Conservation (phyloP, 2,888 invertebrate genomes). For the Callimorpha dominula region DNA sequence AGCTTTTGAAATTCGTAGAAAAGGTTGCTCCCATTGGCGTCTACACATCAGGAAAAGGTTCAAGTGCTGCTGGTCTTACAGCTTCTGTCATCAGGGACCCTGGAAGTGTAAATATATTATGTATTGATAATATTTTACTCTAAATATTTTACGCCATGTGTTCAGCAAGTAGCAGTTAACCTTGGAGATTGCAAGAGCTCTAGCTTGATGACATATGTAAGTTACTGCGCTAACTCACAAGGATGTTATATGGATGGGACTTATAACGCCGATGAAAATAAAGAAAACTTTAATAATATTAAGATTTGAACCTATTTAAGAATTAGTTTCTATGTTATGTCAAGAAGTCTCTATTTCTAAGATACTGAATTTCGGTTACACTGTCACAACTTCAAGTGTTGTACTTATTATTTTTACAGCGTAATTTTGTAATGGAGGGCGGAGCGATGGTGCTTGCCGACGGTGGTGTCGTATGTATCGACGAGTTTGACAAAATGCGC, state of each 20-base stretch:
- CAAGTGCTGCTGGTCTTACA: conserved; percentile 99
- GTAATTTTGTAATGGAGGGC: conserved; percentile 99
- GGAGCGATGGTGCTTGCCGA: conserved; percentile 99
- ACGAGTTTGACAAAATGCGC: conserved; percentile 99
- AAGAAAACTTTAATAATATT: too few species aligned
- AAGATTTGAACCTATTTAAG: too few species aligned
- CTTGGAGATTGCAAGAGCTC: too few species aligned
- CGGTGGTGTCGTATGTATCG: conserved; percentile 99
- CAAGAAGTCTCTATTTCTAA: neutral
- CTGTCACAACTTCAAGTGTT: neutral
- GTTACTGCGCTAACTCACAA: too few species aligned
- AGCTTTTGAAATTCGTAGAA: conserved; percentile 98
- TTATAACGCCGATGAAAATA: too few species aligned
- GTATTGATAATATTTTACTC: neutral
- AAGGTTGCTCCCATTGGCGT: conserved; percentile 97
- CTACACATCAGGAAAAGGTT: conserved; percentile 99
- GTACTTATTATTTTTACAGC: conserved; percentile 81
- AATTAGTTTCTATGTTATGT: too few species aligned
- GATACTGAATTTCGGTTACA: too few species aligned
- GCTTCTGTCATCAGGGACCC: conserved; percentile 99
- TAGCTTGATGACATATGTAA: too few species aligned
- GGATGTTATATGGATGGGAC: too few species aligned
- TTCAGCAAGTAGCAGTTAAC: too few species aligned
- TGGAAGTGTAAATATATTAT: conserved; percentile 89
- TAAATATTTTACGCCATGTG: too few species aligned